Conservation (phyloP, 1,140 invertebrate species). For the Bombus terrestris region DNA sequence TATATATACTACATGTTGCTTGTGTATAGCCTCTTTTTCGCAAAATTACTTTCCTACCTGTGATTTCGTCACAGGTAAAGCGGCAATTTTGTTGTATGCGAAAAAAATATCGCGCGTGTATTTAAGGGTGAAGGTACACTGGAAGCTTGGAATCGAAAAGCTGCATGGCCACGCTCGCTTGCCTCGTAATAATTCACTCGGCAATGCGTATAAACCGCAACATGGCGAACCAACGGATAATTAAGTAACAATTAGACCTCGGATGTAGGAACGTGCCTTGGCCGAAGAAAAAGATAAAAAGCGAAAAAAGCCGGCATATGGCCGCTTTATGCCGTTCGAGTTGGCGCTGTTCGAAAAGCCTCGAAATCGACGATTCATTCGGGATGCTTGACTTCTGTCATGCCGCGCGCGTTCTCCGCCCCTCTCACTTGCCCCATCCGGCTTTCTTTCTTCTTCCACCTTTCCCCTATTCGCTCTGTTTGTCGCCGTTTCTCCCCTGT, state of each 20-base stretch:
- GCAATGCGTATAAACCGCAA: slow-evolving; percentile 80
- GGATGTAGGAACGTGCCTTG: slow-evolving; percentile 70
- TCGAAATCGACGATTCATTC: slow-evolving; percentile 75
- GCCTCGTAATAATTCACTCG: slow-evolving; percentile 77
- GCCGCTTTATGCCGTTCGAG: not conserved
- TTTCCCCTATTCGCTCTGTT: slow-evolving; percentile 2
- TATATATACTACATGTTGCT: no score
- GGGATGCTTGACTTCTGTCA: slow-evolving; percentile 65
- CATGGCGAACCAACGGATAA: slow-evolving; percentile 76
- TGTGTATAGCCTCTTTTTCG: no score
- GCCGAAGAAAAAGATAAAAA: not conserved
- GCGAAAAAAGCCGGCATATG: slow-evolving; percentile 40
- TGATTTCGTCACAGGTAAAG: no score
- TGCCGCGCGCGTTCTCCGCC: slow-evolving; percentile 13
- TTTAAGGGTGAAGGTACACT: not conserved
- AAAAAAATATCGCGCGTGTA: not conserved
- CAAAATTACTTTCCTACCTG: no score
- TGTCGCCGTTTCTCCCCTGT: slow-evolving; percentile 24
- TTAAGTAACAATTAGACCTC: slow-evolving; percentile 81
- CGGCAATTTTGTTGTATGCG: no score
- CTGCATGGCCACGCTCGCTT: slow-evolving; percentile 71
- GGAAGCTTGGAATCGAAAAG: slow-evolving; percentile 45
- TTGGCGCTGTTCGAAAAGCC: slow-evolving; percentile 1
- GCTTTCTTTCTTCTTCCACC: slow-evolving; percentile 17
- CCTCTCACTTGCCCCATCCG: slow-evolving; percentile 46